Evolutionary conservation across 2,888 invertebrate genomes (phyloP), one percentile per base, ranked within the genome.

Genomic region (Harpalus rufipes): DNA sequence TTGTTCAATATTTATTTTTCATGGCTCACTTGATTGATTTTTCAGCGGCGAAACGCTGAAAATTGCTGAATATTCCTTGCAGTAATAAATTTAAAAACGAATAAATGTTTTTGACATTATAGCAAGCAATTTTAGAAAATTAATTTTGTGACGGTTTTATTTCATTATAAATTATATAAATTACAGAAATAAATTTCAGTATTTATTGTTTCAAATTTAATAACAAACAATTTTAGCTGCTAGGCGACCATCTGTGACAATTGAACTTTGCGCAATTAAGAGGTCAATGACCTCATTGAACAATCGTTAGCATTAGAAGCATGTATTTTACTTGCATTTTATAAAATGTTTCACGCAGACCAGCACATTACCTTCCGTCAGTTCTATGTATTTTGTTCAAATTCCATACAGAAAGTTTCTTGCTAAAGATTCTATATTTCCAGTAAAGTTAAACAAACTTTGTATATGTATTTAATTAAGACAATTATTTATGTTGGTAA

Each of bases 201-300:
- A 51, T 51, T 51, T 51, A 10, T 51, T 51, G 44, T 51, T 51
- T 51, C 44, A 51, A 51, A 51, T 51, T 51, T 44, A 44, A 44
- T 44, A 44, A 44, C 44, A 51, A 51, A 51, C 44, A 51, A 3
- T 51, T 51, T 8, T 12, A 51, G 6, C 44, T 12, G 44, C 32
- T 51, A 51, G 44, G 12, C 8, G 12, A 51, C 10, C 44, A 51
- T 51, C 44, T 51, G 44, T 51, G 44, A 51, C 44, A 51, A 51
- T 51, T 51, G 44, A 51, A 51, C 10, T 51, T 32, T 5, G 32
- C 32, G 3, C 44, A 51, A 7, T 7, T 51, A 8, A 3, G 10
- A 1, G 44, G 44, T 10, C 44, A 51, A 51, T 12, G 44, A 5
- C 7, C 44, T 12, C 12, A 51, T 51, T 4, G 44, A 12, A 12